These are phyloP conservation scores for Lasioglossum albipes DNA, from an alignment of 1,140 invertebrate genomes.

Conservation along the genomic window DNA sequence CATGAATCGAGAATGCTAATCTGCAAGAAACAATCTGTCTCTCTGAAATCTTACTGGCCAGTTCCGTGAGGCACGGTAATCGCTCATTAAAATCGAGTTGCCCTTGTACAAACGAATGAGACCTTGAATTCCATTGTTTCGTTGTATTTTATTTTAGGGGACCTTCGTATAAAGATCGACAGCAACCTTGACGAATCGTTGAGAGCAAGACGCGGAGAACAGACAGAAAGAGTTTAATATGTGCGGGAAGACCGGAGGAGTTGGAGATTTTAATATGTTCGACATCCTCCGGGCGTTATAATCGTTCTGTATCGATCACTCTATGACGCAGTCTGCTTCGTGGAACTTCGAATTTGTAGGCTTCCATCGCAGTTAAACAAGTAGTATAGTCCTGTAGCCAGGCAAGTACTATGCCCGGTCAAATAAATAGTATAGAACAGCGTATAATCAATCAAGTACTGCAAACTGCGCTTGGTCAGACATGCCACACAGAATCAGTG, in stretches of 20 bases:
- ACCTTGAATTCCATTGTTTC: too few relatives aligned
- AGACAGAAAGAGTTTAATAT: not conserved
- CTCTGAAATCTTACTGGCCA: not conserved
- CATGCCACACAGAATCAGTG: too few relatives aligned
- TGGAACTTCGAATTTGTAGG: conserved; percentile 39
- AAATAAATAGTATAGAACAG: too few relatives aligned
- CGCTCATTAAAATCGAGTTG: not conserved
- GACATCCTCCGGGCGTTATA: conserved; percentile 61
- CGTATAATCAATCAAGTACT: too few relatives aligned
- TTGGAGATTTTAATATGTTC: conserved; percentile 59
- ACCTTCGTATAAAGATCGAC: too few relatives aligned
- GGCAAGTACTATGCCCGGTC: too few relatives aligned
- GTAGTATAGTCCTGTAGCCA: too few relatives aligned
- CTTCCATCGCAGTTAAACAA: too few relatives aligned
- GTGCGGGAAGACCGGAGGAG: not conserved
- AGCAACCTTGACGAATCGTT: not conserved
- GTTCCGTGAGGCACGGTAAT: not conserved
- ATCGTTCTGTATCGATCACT: conserved; percentile 58
- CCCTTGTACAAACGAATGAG: too few relatives aligned
- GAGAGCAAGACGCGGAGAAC: too few relatives aligned
- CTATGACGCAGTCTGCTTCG: conserved; percentile 51
- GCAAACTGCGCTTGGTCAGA: too few relatives aligned
- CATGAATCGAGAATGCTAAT: not conserved
- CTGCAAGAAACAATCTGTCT: not conserved
- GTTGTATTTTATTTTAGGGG: too few relatives aligned